phyloP scores from a whole-genome alignment of 1,140 invertebrate genomes.

The Chlorops oryzae region DNA sequence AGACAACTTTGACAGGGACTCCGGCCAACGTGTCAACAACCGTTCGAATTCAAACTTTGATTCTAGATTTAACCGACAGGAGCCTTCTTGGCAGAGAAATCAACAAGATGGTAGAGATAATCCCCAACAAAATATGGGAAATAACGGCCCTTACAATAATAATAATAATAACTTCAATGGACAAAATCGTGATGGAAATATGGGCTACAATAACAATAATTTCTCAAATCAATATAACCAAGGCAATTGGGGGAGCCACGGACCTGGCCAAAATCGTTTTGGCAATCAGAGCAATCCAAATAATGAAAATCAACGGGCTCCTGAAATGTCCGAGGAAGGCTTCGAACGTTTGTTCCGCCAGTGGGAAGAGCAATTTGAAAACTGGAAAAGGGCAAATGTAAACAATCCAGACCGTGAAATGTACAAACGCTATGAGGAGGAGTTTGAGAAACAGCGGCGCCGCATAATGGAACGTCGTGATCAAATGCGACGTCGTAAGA shows the following conservation, averaged over 20 bases:
- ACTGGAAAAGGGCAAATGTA: slow-evolving; percentile 76
- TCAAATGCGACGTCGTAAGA: slow-evolving; percentile 64
- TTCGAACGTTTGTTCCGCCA: slow-evolving; percentile 77
- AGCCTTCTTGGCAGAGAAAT: no score
- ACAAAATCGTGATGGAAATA: no score
- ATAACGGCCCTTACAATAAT: no score
- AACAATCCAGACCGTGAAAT: slow-evolving; percentile 80
- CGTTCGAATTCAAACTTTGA: no score
- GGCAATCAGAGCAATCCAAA: slow-evolving; percentile 15
- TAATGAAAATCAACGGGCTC: slow-evolving; percentile 47
- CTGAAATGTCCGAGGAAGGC: slow-evolving; percentile 61
- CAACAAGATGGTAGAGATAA: no score
- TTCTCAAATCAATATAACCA: neutral
- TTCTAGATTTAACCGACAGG: no score
- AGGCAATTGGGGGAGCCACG: slow-evolving; percentile 18
- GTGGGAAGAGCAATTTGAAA: slow-evolving; percentile 79
- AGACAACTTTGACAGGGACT: no score
- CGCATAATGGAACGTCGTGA: slow-evolving; percentile 70
- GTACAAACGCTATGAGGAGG: slow-evolving; percentile 74
- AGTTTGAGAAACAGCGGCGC: slow-evolving; percentile 72
- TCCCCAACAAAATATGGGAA: no score
- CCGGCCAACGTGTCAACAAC: no score
- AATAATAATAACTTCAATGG: no score
- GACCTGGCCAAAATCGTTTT: slow-evolving; percentile 11
- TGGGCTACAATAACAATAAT: no score